Base-by-base conservation (phyloP, 2,888 invertebrate species). In the Epistrophe eligans region DNA sequence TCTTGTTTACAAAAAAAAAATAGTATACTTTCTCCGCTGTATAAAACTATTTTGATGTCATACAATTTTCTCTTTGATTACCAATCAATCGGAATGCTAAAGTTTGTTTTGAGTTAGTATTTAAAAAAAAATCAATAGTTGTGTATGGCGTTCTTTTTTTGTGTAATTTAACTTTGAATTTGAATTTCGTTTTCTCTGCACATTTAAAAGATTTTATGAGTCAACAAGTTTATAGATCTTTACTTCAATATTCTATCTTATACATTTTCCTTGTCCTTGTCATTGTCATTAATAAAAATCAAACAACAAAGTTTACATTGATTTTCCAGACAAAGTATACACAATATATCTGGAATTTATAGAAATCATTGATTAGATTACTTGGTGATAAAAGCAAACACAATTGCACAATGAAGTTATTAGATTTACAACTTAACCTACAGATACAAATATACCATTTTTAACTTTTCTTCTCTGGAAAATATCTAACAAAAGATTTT, bases 1-100 rank as follows among this genome's bases (percentile, higher is more conserved):
- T 67, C 48, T 48, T 66, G 66, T 66, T 67, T 19, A 15, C 19
- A 45, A 64, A 64, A 50, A 45, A 28, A 45, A 17, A 40, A 66
- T 32, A 19, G 10, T 24, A 0, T 15, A 19, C 35, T 4, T 48
- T 66, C 48, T 35, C 4, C 13, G 1, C 35, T 50, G 2, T 24
- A 35, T 19, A 35, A 50, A 50, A 67, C 67, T 67, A 67, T 67
- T 50, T 50, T 38, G 4, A 50, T 50, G 35, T 67, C 48, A 4
- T 0, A 66, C 11, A 66, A 66, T 48, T 28, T 45, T 32, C n/a
- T 17, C 17, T 45, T 66, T 66, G 66, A 66, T 48, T 48, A 32
- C 48, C 66, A 66, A 66, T 66, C 66, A 66, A 66, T 66, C 8
- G 32, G 32, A 35, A 48, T 66, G n/a, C 1, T 19, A 15, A 50